Conservation (phyloP, 2,888 invertebrate genomes). For the Cantharis rustica region DNA sequence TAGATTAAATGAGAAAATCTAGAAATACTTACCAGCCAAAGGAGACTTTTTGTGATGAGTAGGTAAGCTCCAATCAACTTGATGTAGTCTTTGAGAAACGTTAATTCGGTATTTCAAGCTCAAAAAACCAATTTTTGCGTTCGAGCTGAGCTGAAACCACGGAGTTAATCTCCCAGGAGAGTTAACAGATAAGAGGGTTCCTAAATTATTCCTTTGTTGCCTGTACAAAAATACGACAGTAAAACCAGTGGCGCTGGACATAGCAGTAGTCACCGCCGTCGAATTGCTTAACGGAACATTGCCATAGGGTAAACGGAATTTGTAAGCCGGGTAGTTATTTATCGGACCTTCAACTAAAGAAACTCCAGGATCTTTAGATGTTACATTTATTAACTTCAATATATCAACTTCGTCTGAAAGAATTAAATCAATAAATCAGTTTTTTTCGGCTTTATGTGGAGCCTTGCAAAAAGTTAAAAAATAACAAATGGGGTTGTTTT, state of each 20-base stretch:
- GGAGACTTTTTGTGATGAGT: slow-evolving; percentile 53
- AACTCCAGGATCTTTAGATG: slow-evolving; percentile 55
- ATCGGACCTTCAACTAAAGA: slow-evolving; percentile 55
- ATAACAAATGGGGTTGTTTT: not conserved
- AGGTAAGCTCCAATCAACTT: slow-evolving; percentile 54
- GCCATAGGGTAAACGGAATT: slow-evolving; percentile 55
- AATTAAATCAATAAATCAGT: slow-evolving; percentile 8
- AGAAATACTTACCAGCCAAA: slow-evolving; percentile 49
- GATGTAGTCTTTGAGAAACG: slow-evolving; percentile 49
- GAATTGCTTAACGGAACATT: slow-evolving; percentile 53
- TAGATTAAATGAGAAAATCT: not conserved
- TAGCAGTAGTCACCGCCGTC: slow-evolving; percentile 48
- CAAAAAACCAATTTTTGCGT: slow-evolving; percentile 53
- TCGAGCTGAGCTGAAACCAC: slow-evolving; percentile 55
- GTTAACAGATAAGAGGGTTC: slow-evolving; percentile 54
- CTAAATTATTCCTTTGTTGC: slow-evolving; percentile 55
- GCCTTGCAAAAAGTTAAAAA: not conserved
- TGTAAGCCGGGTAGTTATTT: slow-evolving; percentile 54
- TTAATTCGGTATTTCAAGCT: slow-evolving; percentile 52
- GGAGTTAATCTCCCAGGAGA: slow-evolving; percentile 56
- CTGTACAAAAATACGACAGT: slow-evolving; percentile 54
- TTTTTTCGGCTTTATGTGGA: not conserved
- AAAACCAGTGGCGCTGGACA: slow-evolving; percentile 51
- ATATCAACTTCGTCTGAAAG: slow-evolving; percentile 54
- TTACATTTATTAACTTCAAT: slow-evolving; percentile 53